Percentiles rank a stretch among this genome's conserved stretches.
phyloP scores from a whole-genome alignment of 2,888 invertebrate species.

The Platycnemis pennipes region DNA sequence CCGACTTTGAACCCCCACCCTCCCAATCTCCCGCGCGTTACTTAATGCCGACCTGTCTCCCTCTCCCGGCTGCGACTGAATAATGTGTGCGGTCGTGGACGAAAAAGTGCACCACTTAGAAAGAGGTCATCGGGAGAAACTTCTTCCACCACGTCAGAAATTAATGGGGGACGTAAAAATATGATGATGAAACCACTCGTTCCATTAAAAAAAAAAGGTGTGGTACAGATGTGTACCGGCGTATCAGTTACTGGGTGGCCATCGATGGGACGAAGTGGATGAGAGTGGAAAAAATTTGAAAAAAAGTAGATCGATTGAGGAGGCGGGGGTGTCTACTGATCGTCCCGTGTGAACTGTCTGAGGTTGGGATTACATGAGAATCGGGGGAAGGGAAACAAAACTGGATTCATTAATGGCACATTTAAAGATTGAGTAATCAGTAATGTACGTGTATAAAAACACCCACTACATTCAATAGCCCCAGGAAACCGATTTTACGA shows the following conservation, averaged over 20 bases:
- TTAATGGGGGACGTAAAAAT: constrained; percentile 22
- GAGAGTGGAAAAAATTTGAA: neutral
- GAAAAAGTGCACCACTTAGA: constrained; percentile 8
- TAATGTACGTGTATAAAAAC: too few relatives aligned
- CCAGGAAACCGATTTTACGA: too few relatives aligned
- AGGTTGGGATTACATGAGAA: neutral
- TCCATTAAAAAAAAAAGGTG: constrained; percentile 19
- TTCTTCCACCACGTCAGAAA: neutral
- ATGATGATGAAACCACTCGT: constrained; percentile 25
- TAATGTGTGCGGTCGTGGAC: neutral
- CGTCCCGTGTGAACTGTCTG: neutral
- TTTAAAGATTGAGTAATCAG: neutral
- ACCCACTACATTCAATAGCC: too few relatives aligned
- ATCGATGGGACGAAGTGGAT: neutral
- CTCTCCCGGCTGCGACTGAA: constrained; percentile 3
- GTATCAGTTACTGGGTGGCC: neutral
- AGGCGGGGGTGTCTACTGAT: neutral
- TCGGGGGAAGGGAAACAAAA: neutral
- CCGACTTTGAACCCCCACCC: neutral
- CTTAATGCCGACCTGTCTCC: constrained; percentile 3
- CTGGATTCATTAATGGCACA: neutral
- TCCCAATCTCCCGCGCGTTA: neutral
- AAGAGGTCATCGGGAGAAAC: neutral
- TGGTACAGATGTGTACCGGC: neutral
- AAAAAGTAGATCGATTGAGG: constrained; percentile 16